Evolutionary conservation across 2,797 vertebrate species (phyloP).

Genomic region (Sebastes iracundus): DNA sequence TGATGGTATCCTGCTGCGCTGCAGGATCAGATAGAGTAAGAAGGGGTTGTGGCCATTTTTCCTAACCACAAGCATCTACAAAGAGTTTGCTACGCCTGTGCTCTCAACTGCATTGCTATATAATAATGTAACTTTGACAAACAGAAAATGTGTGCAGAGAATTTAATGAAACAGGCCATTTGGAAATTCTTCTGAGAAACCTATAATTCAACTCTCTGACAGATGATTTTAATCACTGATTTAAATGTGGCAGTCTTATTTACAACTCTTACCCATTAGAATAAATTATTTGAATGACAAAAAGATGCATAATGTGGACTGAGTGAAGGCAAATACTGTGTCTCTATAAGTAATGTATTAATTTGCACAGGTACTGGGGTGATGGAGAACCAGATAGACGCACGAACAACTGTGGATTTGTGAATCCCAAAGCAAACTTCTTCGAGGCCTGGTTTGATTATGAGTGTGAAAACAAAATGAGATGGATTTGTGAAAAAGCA

Average conservation of each 20-base stretch:
- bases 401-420: conserved; percentile 31
- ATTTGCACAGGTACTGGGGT: conserved; percentile 64
- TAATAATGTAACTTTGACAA: not conserved
- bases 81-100: not conserved
- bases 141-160: not conserved
- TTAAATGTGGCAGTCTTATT: not conserved
- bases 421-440: conserved; percentile 21
- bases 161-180: not conserved
- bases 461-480: accelerated
- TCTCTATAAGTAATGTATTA: not conserved
- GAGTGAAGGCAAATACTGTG: not conserved
- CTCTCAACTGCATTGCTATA: not conserved
- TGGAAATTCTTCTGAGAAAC: too few relatives aligned
- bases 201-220: not conserved
- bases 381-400: conserved; percentile 21
- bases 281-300: not conserved
- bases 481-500: conserved; percentile 60
- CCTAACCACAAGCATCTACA: not conserved
- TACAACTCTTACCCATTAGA: not conserved
- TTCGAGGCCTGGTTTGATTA: conserved; percentile 36
- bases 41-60: too few relatives aligned
- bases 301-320: not conserved
- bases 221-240: not conserved
- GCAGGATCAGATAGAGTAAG: too few relatives aligned
- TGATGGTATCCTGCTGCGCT: not conserved